Percentiles rank a stretch among this genome's conserved stretches.
These are phyloP conservation scores for Drosophila murphyi DNA, from an alignment of 1,140 invertebrate species.

Conservation along the genomic window DNA sequence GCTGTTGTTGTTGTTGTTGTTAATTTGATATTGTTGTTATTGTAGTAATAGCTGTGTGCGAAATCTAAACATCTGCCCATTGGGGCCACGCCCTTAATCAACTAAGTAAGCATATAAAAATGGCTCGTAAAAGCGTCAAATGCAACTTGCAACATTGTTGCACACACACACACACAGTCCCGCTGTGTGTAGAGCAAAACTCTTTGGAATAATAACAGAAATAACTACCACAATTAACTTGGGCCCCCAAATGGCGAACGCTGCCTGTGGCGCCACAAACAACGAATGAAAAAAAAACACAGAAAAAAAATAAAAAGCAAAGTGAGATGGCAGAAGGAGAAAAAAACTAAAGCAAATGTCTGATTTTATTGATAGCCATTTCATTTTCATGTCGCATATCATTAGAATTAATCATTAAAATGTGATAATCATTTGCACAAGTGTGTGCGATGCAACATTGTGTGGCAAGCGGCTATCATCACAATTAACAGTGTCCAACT, in stretches of 20 bases:
- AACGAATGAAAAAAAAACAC: conserved; percentile 29
- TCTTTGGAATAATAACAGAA: conserved; percentile 67
- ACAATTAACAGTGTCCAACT: too few relatives aligned
- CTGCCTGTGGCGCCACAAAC: conserved; percentile 57
- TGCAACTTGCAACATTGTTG: conserved; percentile 70
- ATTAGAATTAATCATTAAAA: conserved; percentile 84
- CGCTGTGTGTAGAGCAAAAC: conserved; percentile 37
- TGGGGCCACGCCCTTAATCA: conserved; percentile 73
- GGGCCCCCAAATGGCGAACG: conserved; percentile 57
- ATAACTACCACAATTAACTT: conserved; percentile 82
- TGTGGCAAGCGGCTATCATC: conserved; percentile 20
- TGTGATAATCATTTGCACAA: conserved; percentile 84
- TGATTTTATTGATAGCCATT: conserved; percentile 65
- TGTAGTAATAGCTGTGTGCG: conserved; percentile 17
- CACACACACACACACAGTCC: neutral
- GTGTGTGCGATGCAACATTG: conserved; percentile 74
- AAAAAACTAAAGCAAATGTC: conserved; percentile 15
- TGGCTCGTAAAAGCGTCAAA: conserved; percentile 75
- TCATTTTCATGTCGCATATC: conserved; percentile 80
- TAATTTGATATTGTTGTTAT: conserved; percentile 4
- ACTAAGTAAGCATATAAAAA: conserved; percentile 78
- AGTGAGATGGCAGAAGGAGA: neutral
- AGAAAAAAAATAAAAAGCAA: conserved; percentile 5
- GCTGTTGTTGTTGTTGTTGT: conserved; percentile 13
- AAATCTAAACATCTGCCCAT: conserved; percentile 71